phyloP scores from a whole-genome alignment of 1,140 invertebrate species.

The Sitodiplosis mosellana region DNA sequence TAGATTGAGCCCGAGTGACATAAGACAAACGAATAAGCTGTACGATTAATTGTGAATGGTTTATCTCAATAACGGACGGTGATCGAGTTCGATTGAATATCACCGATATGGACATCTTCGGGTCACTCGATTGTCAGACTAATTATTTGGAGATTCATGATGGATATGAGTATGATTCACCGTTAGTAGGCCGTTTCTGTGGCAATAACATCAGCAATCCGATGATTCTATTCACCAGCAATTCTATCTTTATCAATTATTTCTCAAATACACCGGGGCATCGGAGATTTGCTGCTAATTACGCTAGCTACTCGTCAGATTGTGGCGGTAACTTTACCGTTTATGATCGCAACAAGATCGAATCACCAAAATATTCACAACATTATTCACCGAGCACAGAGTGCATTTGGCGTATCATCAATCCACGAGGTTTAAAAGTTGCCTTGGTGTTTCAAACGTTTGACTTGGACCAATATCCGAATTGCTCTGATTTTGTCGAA shows the following conservation, averaged over 20 bases:
- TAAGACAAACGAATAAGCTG: conserved; percentile 86
- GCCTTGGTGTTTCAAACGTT: conserved; percentile 58
- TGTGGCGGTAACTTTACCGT: conserved; percentile 53
- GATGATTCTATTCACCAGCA: conserved; percentile 57
- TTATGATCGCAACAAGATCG: conserved; percentile 93
- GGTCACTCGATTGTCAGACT: conserved; percentile 65
- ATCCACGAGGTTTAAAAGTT: conserved; percentile 51
- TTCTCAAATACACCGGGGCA: conserved; percentile 38
- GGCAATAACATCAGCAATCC: conserved; percentile 54
- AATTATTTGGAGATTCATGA: conserved; percentile 88
- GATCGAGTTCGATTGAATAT: conserved; percentile 88
- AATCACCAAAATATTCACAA: conserved; percentile 54
- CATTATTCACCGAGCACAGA: no score
- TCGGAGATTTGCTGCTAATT: conserved; percentile 61
- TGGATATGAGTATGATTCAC: conserved; percentile 81
- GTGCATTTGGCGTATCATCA: no score
- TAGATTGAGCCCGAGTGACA: conserved; percentile 78
- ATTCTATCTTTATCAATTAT: conserved; percentile 66
- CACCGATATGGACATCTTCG: conserved; percentile 63
- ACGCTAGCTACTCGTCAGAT: conserved; percentile 74
- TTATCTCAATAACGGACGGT: conserved; percentile 91
- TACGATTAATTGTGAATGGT: conserved; percentile 90
- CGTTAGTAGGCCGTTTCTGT: conserved; percentile 66
- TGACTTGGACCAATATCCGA: conserved; percentile 94
- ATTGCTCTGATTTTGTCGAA: conserved; percentile 90